Base-by-base conservation (phyloP, 2,113 vertebrate genomes). In the Pardalotus punctatus region DNA sequence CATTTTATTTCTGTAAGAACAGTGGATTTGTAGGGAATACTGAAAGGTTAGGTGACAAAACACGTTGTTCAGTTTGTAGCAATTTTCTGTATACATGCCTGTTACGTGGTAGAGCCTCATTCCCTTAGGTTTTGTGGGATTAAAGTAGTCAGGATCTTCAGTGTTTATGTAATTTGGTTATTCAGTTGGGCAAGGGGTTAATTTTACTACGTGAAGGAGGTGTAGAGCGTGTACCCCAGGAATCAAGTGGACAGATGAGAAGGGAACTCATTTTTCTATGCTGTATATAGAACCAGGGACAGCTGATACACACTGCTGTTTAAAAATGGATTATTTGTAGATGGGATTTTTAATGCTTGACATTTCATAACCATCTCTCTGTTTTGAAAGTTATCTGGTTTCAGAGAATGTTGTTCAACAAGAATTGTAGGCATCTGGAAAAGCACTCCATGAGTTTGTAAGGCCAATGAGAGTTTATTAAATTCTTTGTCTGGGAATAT, bases 321-420 rank as follows among this genome's bases (percentile, higher is more conserved):
- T 70, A 93, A 83, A 93, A 93, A 93, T 71, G 73, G 36, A 67
- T 94, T 96, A 91, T 95, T 94, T 80, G 85, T 88, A 73, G 86
- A 90, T 88, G 64, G 36, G 69, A 38, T 65, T 90, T 95, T 86
- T 94, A 93, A 92, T 94, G 86, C 91, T 90, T 96, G 83, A 78
- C 70, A 82, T 88, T 92, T 93, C 60, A 67, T 93, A 71, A 80
- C 72, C 40, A 66, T 93, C 80, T 78, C 8, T 2, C 76, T 70
- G 64, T 86, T 92, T 36, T 90, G 67, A 56, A 93, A 93, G 91
- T 95, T 95, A 88, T 20, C 76, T 93, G 38, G 69, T 92, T 92
- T 95, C 72, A 86, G 92, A 70, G 47, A 90, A 88, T 74, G 64
- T 76, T 90, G 78, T 80, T 92, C 74, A 90, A 18, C 77, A 85